These are phyloP conservation scores for Nasonovia ribisnigri DNA, from an alignment of 2,888 invertebrate species.

Conservation along the genomic window DNA sequence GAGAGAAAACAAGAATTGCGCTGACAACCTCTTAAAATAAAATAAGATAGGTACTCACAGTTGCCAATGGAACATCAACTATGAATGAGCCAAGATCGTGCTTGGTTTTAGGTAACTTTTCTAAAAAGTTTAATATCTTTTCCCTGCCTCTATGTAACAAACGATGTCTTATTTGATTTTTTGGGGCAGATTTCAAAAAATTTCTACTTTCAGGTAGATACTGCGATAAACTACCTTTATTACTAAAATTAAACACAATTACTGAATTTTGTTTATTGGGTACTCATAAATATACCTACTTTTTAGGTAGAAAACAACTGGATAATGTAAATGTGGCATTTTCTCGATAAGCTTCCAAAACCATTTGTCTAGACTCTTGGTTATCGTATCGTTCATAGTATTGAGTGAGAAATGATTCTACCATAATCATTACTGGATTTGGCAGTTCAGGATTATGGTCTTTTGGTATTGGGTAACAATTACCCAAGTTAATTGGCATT, in stretches of 20 bases:
- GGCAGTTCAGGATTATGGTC: conserved; percentile 66
- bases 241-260: conserved; percentile 27
- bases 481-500: conserved; percentile 47
- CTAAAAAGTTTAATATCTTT: conserved; percentile 84
- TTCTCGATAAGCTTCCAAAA: conserved; percentile 91
- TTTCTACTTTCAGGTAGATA: conserved; percentile 80
- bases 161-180: conserved; percentile 76
- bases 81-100: conserved; percentile 91
- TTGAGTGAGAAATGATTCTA: conserved; percentile 87
- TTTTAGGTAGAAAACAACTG: not conserved
- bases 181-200: conserved; percentile 74
- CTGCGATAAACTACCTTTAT: conserved; percentile 73
- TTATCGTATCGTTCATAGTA: conserved; percentile 88
- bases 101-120: conserved; percentile 85
- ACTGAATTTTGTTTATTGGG: not conserved
- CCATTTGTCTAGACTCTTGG: conserved; percentile 78
- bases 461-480: conserved; percentile 41
- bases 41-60: conserved; percentile 71
- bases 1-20: too few species aligned
- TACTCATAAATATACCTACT: conserved; percentile 14
- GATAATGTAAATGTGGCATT: conserved; percentile 76
- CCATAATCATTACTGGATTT: conserved; percentile 77
- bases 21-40: too few species aligned
- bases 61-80: conserved; percentile 86
- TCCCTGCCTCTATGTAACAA: conserved; percentile 81